Conservation (phyloP, 1,140 invertebrate genomes). For the Stratiolaelaps scimitus region DNA sequence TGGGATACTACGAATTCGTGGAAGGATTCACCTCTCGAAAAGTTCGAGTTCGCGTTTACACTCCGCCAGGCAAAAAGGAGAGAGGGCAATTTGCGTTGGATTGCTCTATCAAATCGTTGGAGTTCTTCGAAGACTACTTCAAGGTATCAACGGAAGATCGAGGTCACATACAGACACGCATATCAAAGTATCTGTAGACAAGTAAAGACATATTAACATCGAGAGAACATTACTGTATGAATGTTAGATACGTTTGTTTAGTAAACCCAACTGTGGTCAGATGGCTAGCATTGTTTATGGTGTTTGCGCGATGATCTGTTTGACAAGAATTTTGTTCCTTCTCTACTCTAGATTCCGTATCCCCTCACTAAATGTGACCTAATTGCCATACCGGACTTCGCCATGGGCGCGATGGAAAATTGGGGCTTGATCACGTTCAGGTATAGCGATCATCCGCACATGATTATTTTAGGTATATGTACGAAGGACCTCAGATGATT, state of each 20-base stretch:
- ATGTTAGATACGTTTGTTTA: too few relatives aligned
- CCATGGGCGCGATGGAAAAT: constrained; percentile 80
- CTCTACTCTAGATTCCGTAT: not conserved
- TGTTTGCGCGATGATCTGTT: too few relatives aligned
- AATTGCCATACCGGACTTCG: constrained; percentile 78
- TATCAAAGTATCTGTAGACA: too few relatives aligned
- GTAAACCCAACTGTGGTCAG: too few relatives aligned
- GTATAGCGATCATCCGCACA: too few relatives aligned
- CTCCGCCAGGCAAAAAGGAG: not conserved
- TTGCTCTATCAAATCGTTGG: constrained; percentile 1
- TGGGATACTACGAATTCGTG: constrained; percentile 1
- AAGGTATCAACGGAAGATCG: too few relatives aligned
- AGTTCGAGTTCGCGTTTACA: not conserved
- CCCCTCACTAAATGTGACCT: constrained; percentile 48
- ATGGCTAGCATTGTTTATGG: too few relatives aligned
- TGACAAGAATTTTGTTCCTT: not conserved
- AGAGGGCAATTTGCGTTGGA: not conserved
- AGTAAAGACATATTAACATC: too few relatives aligned
- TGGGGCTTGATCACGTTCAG: constrained; percentile 71
- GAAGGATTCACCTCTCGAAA: not conserved
- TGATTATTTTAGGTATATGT: too few relatives aligned
- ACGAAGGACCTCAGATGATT: too few relatives aligned
- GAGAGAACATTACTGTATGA: too few relatives aligned
- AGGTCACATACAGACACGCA: too few relatives aligned
- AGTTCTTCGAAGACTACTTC: constrained; percentile 13